phyloP scores from a whole-genome alignment of 2,797 vertebrate genomes.

The Schizopygopsis malacanthus region DNA sequence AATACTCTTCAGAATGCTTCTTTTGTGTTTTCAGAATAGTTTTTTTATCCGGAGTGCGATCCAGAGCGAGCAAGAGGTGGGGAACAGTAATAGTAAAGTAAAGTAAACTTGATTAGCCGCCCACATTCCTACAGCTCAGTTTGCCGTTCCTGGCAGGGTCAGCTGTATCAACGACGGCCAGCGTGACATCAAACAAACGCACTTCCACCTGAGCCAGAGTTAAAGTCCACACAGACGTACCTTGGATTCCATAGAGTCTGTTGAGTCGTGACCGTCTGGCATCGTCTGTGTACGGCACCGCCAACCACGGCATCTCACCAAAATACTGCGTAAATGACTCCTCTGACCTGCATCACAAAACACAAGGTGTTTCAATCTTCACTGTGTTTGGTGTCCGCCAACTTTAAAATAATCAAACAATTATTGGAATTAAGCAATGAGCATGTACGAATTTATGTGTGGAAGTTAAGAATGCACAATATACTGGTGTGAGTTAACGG shows the following conservation, averaged over 20 bases:
- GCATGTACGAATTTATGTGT: neutral
- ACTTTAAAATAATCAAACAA: neutral
- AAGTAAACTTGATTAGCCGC: constrained; percentile 67
- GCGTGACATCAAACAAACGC: constrained; percentile 22
- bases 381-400: neutral
- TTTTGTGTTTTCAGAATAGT: neutral
- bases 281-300: constrained; percentile 91
- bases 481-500: neutral
- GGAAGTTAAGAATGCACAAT: neutral
- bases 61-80: neutral
- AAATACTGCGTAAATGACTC: constrained; percentile 99
- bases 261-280: constrained; percentile 93
- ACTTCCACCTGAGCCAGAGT: constrained; percentile 14
- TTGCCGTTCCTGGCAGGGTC: constrained; percentile 39
- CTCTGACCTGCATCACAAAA: constrained; percentile 84
- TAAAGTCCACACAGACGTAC: constrained; percentile 69
- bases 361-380: neutral
- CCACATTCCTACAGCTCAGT: constrained; percentile 67
- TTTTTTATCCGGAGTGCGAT: neutral
- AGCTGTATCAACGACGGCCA: constrained; percentile 5
- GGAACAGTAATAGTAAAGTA: constrained; percentile 56
- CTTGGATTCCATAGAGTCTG: constrained; percentile 97
- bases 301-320: constrained; percentile 98
- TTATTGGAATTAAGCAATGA: neutral
- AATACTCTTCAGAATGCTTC: neutral